Percentiles rank a stretch among this genome's conserved stretches.
These are phyloP conservation scores for Ageneiosus marmoratus DNA, from an alignment of 2,113 vertebrate species.

Conservation along the genomic window DNA sequence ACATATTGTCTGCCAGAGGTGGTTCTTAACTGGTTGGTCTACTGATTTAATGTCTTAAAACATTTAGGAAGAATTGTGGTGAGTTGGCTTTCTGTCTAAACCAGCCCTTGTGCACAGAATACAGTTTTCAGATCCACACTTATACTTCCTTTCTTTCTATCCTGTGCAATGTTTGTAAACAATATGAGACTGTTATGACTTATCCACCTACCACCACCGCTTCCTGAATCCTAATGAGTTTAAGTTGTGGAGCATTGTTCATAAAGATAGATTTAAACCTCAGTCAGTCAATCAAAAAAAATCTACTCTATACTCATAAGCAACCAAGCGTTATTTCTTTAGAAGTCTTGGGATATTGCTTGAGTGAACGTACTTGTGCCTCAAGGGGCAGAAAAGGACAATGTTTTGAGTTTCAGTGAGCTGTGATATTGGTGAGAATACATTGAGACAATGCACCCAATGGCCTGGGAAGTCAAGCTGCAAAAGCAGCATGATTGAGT, in stretches of 20 bases:
- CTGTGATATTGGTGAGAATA: constrained; percentile 25
- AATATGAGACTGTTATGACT: not conserved
- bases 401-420: constrained; percentile 6
- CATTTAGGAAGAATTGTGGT: constrained; percentile 43
- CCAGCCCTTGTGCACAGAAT: constrained; percentile 9
- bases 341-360: constrained; percentile 3
- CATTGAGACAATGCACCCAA: constrained; percentile 16
- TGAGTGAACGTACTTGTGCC: constrained; percentile 1
- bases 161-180: constrained; percentile 2
- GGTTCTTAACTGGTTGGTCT: constrained; percentile 4
- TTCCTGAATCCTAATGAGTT: constrained; percentile 24
- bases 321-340: not conserved
- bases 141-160: not conserved
- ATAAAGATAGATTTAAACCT: constrained; percentile 29
- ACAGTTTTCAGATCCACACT: constrained; percentile 18
- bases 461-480: constrained; percentile 18
- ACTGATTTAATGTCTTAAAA: constrained; percentile 43
- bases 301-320: not conserved
- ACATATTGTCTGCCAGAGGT: constrained; percentile 9
- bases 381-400: constrained; percentile 14
- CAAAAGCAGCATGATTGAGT: constrained; percentile 31
- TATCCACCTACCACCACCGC: not conserved
- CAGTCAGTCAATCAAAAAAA: constrained; percentile 12
- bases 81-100: constrained; percentile 29
- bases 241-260: constrained; percentile 3